These are phyloP conservation scores for Falco novaeseelandiae DNA, from an alignment of 2,797 vertebrate species.

Conservation along the genomic window DNA sequence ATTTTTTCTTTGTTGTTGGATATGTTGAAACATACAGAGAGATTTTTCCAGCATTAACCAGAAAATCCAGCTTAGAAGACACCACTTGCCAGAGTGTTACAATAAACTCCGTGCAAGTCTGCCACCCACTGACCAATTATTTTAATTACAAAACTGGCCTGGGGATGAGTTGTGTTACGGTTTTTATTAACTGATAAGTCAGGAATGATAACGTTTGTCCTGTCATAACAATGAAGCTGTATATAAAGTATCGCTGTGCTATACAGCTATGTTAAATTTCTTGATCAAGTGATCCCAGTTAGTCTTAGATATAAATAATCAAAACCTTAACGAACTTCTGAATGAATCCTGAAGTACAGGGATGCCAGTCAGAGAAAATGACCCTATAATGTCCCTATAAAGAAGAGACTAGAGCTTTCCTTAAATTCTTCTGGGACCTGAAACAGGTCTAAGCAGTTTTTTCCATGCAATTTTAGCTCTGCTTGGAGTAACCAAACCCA, in stretches of 20 bases:
- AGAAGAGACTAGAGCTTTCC: not conserved
- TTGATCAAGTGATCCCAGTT: not conserved
- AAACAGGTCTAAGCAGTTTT: not conserved
- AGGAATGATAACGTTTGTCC: not conserved
- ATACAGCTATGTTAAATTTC: not conserved
- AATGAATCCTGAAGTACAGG: not conserved
- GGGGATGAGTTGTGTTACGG: not conserved
- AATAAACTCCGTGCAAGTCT: not conserved
- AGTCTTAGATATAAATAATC: not conserved
- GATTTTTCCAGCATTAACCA: not conserved
- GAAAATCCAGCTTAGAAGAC: not conserved
- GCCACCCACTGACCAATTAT: conserved; percentile 49
- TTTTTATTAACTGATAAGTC: not conserved
- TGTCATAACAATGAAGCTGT: not conserved
- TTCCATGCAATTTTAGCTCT: not conserved
- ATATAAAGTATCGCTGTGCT: not conserved
- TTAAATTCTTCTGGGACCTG: not conserved
- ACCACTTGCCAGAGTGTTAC: not conserved
- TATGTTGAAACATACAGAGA: not conserved
- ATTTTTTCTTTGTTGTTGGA: not conserved
- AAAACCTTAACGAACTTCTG: not conserved
- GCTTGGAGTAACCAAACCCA: not conserved
- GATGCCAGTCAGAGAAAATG: not conserved
- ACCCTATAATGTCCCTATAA: not conserved
- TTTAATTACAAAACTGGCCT: not conserved